A percentile compares a stretch with the other conserved stretches of the same genome.
Conservation (phyloP, 2,113 vertebrate species). For the Bettongia penicillata region DNA sequence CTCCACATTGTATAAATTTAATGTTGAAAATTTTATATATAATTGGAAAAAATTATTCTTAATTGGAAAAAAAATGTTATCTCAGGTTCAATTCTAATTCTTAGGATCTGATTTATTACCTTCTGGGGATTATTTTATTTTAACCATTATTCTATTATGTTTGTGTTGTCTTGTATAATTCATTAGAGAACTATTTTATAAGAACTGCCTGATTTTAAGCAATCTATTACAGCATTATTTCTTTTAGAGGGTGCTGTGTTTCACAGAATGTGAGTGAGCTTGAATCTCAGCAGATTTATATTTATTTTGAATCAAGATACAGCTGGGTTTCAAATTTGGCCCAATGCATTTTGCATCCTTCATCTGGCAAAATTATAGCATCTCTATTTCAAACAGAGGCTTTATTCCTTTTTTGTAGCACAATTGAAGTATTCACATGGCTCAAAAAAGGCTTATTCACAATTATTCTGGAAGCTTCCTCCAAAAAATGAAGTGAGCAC, state of each 20-base stretch:
- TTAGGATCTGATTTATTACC: background rate
- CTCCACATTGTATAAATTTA: too few species aligned
- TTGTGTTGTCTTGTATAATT: background rate
- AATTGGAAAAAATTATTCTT: too few species aligned
- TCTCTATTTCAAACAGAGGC: background rate
- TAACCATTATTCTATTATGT: background rate
- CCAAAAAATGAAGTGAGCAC: conserved; percentile 9
- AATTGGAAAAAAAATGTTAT: background rate
- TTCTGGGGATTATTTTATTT: background rate
- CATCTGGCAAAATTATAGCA: conserved; percentile 39
- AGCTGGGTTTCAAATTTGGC: conserved; percentile 52
- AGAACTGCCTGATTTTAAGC: background rate
- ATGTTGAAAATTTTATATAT: too few species aligned
- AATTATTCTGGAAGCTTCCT: conserved; percentile 33
- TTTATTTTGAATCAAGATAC: conserved; percentile 9
- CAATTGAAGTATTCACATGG: conserved; percentile 49
- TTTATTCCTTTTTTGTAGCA: conserved; percentile 19
- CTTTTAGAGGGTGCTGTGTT: background rate
- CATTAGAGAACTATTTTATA: background rate
- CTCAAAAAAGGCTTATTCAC: conserved; percentile 60
- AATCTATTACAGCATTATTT: background rate
- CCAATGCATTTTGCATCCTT: conserved; percentile 20
- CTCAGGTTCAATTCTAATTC: background rate
- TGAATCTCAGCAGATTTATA: background rate
- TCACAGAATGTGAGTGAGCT: background rate